phyloP scores from a whole-genome alignment of 2,888 invertebrate species.

The Poecilobothrus nobilitatus region DNA sequence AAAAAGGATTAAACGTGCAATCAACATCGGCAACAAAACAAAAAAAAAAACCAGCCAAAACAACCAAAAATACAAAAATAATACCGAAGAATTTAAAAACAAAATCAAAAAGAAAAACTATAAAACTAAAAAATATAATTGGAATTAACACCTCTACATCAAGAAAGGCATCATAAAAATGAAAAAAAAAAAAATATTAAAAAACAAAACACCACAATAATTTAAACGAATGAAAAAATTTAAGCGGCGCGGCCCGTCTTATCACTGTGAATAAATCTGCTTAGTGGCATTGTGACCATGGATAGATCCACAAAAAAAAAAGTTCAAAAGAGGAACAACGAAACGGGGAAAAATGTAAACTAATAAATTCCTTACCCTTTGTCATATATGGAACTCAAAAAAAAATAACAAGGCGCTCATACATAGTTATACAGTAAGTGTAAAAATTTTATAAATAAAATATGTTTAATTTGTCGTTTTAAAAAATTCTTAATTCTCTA shows the following conservation, averaged over 20 bases:
- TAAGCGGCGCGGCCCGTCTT: neutral
- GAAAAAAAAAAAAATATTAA: neutral
- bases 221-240: too few species aligned
- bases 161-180: neutral
- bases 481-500: too few species aligned
- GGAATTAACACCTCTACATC: neutral
- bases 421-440: too few species aligned
- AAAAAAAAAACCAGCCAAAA: too few species aligned
- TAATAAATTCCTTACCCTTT: neutral
- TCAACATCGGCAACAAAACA: neutral
- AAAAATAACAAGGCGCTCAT: neutral
- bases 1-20: slow-evolving; percentile 4
- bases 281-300: slow-evolving; percentile 4
- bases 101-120: neutral
- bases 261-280: slow-evolving; percentile 1
- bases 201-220: neutral
- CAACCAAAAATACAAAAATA: neutral
- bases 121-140: neutral
- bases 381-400: neutral
- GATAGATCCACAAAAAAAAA: neutral
- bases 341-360: neutral
- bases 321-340: too few species aligned
- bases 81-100: neutral
- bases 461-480: too few species aligned
- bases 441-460: too few species aligned